phyloP scores from a whole-genome alignment of 2,888 invertebrate genomes.

The Parascotia fuliginaria region DNA sequence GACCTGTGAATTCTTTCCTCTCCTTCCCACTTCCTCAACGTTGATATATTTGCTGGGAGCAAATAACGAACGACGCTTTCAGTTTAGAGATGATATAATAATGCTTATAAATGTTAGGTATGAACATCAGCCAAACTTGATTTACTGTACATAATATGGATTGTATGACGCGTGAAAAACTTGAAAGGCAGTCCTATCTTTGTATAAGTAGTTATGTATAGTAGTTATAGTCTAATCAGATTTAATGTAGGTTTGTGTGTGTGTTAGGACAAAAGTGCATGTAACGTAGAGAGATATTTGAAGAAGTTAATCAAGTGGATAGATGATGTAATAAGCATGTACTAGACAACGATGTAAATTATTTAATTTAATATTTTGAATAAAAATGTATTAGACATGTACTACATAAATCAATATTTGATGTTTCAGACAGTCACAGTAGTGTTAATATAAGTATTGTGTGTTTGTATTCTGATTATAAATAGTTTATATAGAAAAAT shows the following conservation, averaged over 20 bases:
- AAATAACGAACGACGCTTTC: slow-evolving; percentile 55
- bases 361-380: slow-evolving; percentile 25
- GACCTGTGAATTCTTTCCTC: slow-evolving; percentile 71
- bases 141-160: slow-evolving; percentile 34
- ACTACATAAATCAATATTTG: slow-evolving; percentile 1
- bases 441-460: slow-evolving; percentile 7
- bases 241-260: slow-evolving; percentile 68
- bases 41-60: slow-evolving; percentile 61
- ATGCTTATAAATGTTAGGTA: slow-evolving; percentile 42
- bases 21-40: slow-evolving; percentile 63
- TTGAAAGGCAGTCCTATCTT: slow-evolving; percentile 53
- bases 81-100: slow-evolving; percentile 32
- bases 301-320: slow-evolving; percentile 43
- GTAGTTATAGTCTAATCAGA: slow-evolving; percentile 67
- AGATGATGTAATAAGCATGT: slow-evolving; percentile 56
- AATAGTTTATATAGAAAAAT: slow-evolving; percentile 4
- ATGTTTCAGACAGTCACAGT: slow-evolving; percentile 7
- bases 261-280: slow-evolving; percentile 76
- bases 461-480: slow-evolving; percentile 8
- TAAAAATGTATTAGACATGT: slow-evolving; percentile 21
- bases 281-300: slow-evolving; percentile 60
- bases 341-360: slow-evolving; percentile 37
- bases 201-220: slow-evolving; percentile 54
- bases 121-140: slow-evolving; percentile 26
- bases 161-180: slow-evolving; percentile 53